Base-by-base conservation (phyloP, 2,888 invertebrate genomes). In the Leptinotarsa juncta region DNA sequence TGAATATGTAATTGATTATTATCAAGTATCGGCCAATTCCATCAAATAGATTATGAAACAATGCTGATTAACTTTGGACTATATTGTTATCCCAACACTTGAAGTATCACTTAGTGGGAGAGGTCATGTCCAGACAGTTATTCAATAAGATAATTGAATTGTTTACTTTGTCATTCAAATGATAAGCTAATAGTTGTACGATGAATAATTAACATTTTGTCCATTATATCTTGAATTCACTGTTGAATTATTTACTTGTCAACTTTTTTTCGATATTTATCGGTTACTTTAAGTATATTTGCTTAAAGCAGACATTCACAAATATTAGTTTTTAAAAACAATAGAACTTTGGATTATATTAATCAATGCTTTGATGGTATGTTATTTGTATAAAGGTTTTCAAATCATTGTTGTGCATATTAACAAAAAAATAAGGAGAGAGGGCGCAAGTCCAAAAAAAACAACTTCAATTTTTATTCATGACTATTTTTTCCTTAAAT, bases 71-170 rank as follows among this genome's bases (percentile, higher is more conserved):
- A 16, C 51, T 51, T 4, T 15, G 51, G 51, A 57, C 57, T 18
- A 15, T 20, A 23, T 23, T 20, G 3, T 23, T 14, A 57, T 16
- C 16, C 7, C 2, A 55, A 55, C 23, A 57, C 48, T 65, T 68
- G n/a, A 66, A 70, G 42, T 62, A 7, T n/a, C 42, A 62, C 26
- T 42, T n/a, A 62, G n/a, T 62, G 42, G 42, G 62, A 62, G 12
- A 62, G 62, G 62, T 62, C 62, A 42, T 42, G 62, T n/a, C 20
- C 51, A 32, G n/a, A 50, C 20, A 62, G 42, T 42, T 62, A 62
- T 15, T 32, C n/a, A 42, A 62, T 62, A n/a, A 62, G 62, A 42
- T 62, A 62, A 62, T 42, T 26, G 16, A 62, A 32, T 42, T 26
- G 15, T 42, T 42, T 32, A 32, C 18, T 62, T 42, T 62, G n/a